Evolutionary conservation across 2,113 vertebrate genomes (phyloP), one percentile per base, ranked within the genome.

Genomic region (Pseudolaguvia tuberculata): DNA sequence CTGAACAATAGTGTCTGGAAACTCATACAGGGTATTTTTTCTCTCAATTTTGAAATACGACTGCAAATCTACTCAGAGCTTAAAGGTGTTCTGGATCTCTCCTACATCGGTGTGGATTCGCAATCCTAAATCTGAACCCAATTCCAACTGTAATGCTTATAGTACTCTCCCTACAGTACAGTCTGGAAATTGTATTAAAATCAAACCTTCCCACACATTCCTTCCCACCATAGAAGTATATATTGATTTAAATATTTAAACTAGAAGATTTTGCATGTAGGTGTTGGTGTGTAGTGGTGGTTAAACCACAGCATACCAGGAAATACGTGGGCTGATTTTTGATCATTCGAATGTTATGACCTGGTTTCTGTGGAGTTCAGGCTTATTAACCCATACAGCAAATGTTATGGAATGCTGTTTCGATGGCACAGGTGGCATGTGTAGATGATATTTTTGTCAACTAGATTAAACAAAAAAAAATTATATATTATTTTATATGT

Each of bases 311-410:
- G 75, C 74, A 66, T 10, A 23, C 25, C 53, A 67, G 79, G 65
- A 57, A 53, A 51, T 25, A 78, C 56, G 51, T 68, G 51, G 53
- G 42, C 48, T 45, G 47, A 75, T 75, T 72, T 75, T 73, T 66
- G 35, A 63, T 78, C 67, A 55, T 68, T 80, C 45, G 58, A 61
- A 27, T 78, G 66, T 51, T 48, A 55, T 71, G 57, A 74, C 58
- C 79, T 73, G 47, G 13, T 78, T 78, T 80, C 50, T 45, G 50
- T 81, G 53, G 66, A 75, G 75, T 78, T 81, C 67, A 71, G 65
- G 4, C 42, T 78, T 35, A 74, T 80, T 77, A 70, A 35, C n/a
- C 48, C 12, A 31, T 65, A 42, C 35, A 27, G 56, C 59, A 73
- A n/a, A 65, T 74, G 25, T 70, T 58, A 51, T 70, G 21, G 61